These are phyloP conservation scores for Sternarchorhynchus goeldii DNA, from an alignment of 2,797 vertebrate genomes.

Conservation along the genomic window DNA sequence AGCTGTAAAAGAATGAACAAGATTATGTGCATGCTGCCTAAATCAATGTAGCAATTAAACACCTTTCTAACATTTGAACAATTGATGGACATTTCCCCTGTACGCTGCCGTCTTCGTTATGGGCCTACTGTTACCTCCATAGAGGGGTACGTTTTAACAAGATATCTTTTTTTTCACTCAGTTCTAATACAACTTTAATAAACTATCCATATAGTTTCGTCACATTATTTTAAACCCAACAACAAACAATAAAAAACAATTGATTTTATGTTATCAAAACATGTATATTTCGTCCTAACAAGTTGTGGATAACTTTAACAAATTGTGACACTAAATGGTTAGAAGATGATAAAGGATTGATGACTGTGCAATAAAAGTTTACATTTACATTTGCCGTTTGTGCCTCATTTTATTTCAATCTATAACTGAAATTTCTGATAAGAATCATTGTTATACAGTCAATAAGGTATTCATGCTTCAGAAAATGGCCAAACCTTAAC, in stretches of 20 bases:
- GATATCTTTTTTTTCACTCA: too few relatives aligned
- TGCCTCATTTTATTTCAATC: slow-evolving; percentile 1
- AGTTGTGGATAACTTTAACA: not conserved
- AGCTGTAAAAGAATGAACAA: slow-evolving; percentile 20
- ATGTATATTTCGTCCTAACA: not conserved
- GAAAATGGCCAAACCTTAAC: slow-evolving; percentile 18
- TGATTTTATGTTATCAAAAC: too few relatives aligned
- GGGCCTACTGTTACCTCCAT: not conserved
- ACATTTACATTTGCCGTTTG: slow-evolving; percentile 1
- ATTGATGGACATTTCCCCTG: slow-evolving; percentile 34
- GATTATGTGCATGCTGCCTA: slow-evolving; percentile 22
- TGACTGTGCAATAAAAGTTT: not conserved
- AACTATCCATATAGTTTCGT: too few relatives aligned
- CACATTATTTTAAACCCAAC: too few relatives aligned
- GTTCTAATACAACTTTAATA: too few relatives aligned
- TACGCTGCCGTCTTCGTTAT: slow-evolving; percentile 30
- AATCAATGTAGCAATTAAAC: slow-evolving; percentile 40
- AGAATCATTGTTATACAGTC: slow-evolving; percentile 5
- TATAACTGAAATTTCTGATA: not conserved
- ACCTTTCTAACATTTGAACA: slow-evolving; percentile 29
- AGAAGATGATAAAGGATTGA: not conserved
- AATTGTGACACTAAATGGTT: not conserved
- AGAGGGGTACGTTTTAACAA: not conserved
- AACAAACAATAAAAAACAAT: too few relatives aligned
- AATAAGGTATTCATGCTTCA: not conserved